Base-by-base conservation (phyloP, 64 coral and sea anemone species). In the Stichodactyla helianthus region DNA sequence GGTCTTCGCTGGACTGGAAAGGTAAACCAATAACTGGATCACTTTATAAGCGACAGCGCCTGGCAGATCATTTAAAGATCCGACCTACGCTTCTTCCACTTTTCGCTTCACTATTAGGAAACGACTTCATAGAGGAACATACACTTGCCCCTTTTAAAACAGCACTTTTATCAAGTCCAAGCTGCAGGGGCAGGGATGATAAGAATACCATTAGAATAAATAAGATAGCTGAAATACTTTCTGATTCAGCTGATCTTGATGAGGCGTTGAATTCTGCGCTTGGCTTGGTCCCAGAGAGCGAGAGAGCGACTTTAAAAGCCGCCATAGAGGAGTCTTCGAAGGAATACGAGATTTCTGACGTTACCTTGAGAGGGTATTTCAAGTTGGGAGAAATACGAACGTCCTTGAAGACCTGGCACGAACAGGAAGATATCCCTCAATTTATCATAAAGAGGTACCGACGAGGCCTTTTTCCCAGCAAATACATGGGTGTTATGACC, bases 91-190 rank as follows among this genome's bases (percentile, higher is more conserved):
- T 93, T 26, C 81, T 96, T 44, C 94, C 94, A 28, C 55, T 96
- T 68, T 83, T 92, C 18, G 94, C 91, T 88, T 96, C 94, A 28
- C 35, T 93, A 19, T 71, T 92, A 50, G 94, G 94, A 6, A 96
- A 96, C 82, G 94, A 96, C 18, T 96, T 89, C 51, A 57, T 96
- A 0, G 83, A 64, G 60, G 31, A 54, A 10, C 50, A 87, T 9
- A 54, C 59, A 61, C 51, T 93, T 27, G 91, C 28, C n/a, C 88
- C 84, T 50, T 96, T 96, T 79, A 84, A 89, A 12, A 50, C 16
- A 51, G 58, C 82, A 51, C 70, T 96, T 8, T 74, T 70, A 64
- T 68, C 10, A 60, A 17, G 62, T 65, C 5, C 5, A 20, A 20
- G 19, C 19, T 17, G 19, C 13, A 60, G 17, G 2, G 0, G 18